Conservation (phyloP, 2,113 vertebrate genomes). For the Mustelus asterias region DNA sequence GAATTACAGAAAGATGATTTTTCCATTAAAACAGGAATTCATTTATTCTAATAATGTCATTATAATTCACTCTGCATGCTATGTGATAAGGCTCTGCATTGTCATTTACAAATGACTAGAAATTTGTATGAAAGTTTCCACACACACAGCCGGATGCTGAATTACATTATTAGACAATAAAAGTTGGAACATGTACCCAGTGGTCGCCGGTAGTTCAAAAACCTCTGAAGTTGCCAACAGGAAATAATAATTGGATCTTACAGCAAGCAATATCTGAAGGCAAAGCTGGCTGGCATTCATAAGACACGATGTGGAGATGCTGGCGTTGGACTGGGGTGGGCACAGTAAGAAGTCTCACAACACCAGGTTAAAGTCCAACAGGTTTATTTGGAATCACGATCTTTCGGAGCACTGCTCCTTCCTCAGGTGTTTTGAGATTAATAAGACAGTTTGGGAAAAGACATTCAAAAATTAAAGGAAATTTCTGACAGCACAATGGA, state of each 20-base stretch:
- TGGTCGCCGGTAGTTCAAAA: neutral
- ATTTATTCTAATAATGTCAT: conserved; percentile 36
- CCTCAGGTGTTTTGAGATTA: too few relatives aligned
- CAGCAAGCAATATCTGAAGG: neutral
- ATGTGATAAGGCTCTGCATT: conserved; percentile 29
- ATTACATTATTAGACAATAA: neutral
- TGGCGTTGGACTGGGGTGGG: too few relatives aligned
- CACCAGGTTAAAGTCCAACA: too few relatives aligned
- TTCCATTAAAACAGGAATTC: conserved; percentile 36
- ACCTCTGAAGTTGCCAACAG: neutral
- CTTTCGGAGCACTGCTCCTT: too few relatives aligned
- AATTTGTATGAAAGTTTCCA: conserved; percentile 34
- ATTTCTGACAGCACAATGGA: neutral
- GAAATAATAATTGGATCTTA: neutral
- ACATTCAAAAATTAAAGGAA: neutral
- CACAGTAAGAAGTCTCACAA: too few relatives aligned
- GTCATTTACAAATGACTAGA: conserved; percentile 29
- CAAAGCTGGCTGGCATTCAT: neutral
- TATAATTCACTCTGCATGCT: conserved; percentile 37
- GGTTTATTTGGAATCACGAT: too few relatives aligned
- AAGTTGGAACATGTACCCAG: neutral
- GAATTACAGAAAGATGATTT: conserved; percentile 32
- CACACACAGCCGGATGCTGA: neutral
- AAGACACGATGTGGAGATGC: neutral
- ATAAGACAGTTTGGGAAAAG: neutral